phyloP scores from a whole-genome alignment of 2,888 invertebrate species.

The Synergus laeviventris region DNA sequence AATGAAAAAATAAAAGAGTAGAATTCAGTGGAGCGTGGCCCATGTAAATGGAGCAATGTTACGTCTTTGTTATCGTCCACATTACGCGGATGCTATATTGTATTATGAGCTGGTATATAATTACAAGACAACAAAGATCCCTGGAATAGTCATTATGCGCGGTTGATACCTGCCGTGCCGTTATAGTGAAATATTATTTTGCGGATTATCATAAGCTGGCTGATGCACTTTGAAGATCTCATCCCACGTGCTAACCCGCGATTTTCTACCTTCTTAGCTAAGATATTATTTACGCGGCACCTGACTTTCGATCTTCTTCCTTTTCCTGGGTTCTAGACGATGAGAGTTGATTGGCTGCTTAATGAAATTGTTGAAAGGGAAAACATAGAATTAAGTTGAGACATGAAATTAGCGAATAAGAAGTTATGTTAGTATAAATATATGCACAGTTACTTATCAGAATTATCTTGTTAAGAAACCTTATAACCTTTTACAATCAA shows the following conservation, averaged over 20 bases:
- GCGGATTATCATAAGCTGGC: conserved; percentile 14
- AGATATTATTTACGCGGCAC: conserved; percentile 14
- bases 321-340: conserved; percentile 12
- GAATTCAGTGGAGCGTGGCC: conserved; percentile 56
- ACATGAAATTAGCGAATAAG: background rate
- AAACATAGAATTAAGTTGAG: conserved; percentile 8
- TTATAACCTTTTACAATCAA: background rate
- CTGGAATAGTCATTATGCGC: conserved; percentile 1
- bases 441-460: background rate
- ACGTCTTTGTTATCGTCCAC: conserved; percentile 51
- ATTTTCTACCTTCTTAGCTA: conserved; percentile 24
- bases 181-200: conserved; percentile 10
- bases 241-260: conserved; percentile 7
- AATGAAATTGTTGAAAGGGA: conserved; percentile 29
- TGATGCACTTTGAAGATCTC: conserved; percentile 24
- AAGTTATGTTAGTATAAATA: conserved; percentile 3
- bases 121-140: conserved; percentile 17
- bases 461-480: background rate
- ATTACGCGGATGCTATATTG: conserved; percentile 47
- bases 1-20: conserved; percentile 55
- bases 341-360: background rate
- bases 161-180: background rate
- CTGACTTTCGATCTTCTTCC: conserved; percentile 10
- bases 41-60: conserved; percentile 63
- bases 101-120: conserved; percentile 33